phyloP scores from a whole-genome alignment of 2,113 vertebrate species.

The Gymnorhina tibicen region DNA sequence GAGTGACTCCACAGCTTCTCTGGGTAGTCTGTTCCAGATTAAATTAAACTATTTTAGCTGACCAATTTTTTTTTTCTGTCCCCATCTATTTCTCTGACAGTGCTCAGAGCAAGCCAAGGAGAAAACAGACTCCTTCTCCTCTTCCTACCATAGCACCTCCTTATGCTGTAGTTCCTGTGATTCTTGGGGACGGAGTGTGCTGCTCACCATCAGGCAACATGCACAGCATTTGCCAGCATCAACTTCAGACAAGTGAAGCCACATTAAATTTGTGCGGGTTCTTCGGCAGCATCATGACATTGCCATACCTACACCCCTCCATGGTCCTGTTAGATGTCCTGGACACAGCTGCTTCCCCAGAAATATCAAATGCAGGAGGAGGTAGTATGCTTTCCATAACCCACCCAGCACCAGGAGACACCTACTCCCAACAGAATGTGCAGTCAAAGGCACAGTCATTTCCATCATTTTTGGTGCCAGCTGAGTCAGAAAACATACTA shows the following conservation, averaged over 20 bases:
- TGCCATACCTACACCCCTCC: not conserved
- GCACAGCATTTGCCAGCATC: not conserved
- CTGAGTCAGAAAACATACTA: not conserved
- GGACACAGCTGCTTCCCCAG: not conserved
- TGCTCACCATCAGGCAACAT: not conserved
- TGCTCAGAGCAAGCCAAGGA: not conserved
- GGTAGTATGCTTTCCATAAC: not conserved
- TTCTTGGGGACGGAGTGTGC: not conserved
- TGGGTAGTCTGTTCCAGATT: not conserved
- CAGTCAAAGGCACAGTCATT: not conserved
- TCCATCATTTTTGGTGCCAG: not conserved
- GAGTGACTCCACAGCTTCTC: not conserved
- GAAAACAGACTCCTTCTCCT: not conserved
- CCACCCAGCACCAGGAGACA: not conserved
- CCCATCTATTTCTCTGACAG: not conserved
- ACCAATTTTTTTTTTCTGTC: not conserved
- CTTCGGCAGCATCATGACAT: not conserved
- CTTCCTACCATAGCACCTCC: not conserved
- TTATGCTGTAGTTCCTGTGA: rapidly evolving
- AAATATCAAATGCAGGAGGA: not conserved
- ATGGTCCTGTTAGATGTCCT: not conserved
- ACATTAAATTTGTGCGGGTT: not conserved
- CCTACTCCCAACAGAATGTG: not conserved
- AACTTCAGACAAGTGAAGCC: not conserved
- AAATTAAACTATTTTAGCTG: not conserved